These are phyloP conservation scores for Progne subis DNA, from an alignment of 2,113 vertebrate species.

Conservation along the genomic window DNA sequence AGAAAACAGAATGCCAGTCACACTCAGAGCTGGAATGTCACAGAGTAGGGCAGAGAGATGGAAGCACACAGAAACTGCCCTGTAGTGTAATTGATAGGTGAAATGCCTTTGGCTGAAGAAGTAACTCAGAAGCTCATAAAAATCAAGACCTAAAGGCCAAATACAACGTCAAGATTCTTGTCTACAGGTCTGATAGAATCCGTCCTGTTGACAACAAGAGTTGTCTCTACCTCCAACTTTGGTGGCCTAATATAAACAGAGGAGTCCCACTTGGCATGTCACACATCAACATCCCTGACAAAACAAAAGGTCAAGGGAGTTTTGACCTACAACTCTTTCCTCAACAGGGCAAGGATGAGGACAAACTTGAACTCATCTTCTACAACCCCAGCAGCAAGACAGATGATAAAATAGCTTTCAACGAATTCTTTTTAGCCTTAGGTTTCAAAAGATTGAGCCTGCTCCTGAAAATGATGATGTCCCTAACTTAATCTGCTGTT, in stretches of 20 bases:
- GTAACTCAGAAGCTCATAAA: background rate
- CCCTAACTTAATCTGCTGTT: background rate
- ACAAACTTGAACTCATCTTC: background rate
- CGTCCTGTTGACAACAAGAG: background rate
- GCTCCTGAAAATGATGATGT: background rate
- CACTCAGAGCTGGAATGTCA: background rate
- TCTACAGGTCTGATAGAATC: background rate
- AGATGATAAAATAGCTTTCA: background rate
- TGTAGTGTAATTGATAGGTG: background rate
- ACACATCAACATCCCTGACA: background rate
- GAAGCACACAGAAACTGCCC: background rate
- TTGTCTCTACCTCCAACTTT: background rate
- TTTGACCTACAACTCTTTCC: background rate
- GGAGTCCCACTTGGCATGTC: background rate
- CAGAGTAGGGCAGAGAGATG: background rate
- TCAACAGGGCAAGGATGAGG: background rate
- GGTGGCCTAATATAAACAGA: background rate
- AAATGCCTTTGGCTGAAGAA: background rate
- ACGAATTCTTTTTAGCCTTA: background rate
- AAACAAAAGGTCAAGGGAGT: background rate
- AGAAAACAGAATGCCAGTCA: background rate
- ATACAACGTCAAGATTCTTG: background rate
- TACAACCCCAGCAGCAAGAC: background rate
- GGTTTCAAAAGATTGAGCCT: background rate
- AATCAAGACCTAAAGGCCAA: background rate